Evolutionary conservation across 2,113 vertebrate species (phyloP), one percentile per base, ranked within the genome.

Genomic region (Entelurus aequoreus): DNA sequence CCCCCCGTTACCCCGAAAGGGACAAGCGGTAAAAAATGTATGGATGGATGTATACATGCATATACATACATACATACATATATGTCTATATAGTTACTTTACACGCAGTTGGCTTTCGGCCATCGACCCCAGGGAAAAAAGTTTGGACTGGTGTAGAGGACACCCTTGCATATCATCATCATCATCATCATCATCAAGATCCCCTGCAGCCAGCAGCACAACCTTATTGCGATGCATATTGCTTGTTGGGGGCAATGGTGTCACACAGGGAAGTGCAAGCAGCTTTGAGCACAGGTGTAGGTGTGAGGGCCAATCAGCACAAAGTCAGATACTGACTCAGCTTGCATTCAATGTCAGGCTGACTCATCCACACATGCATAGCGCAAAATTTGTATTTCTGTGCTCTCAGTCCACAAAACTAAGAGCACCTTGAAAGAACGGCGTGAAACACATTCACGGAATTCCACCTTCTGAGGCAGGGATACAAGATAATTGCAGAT

Each of bases 281-380:
- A n/a, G 48, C 66, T 60, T 71, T 68, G 46, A 71, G 71, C 56
- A 19, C 51, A 54, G 53, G 12, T 42, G 40, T 38, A 69, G 69
- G 66, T 48, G 66, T 1, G 40, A 58, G 66, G 70, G 60, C 65
- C 48, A 6, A 59, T 8, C 19, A 6, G 52, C 10, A 48, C 28
- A 59, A 65, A 65, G 74, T 76, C 62, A 78, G 77, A 70, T 47
- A 66, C 36, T 46, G 66, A 64, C 49, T 54, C 47, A 73, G 66
- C 42, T 37, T 48, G 63, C 9, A 10, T 68, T 65, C 44, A 57
- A 72, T 72, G 71, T 71, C 49, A 11, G 62, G 16, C 76, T 65
- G 75, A 75, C 62, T 84, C 71, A 56, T 57, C 78, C 69, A 71
- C 71, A 6, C n/a, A 68, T 72, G 82, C 70, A 71, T 68, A 60